phyloP scores from a whole-genome alignment of 2,888 invertebrate genomes.

The Xestia xanthographa region DNA sequence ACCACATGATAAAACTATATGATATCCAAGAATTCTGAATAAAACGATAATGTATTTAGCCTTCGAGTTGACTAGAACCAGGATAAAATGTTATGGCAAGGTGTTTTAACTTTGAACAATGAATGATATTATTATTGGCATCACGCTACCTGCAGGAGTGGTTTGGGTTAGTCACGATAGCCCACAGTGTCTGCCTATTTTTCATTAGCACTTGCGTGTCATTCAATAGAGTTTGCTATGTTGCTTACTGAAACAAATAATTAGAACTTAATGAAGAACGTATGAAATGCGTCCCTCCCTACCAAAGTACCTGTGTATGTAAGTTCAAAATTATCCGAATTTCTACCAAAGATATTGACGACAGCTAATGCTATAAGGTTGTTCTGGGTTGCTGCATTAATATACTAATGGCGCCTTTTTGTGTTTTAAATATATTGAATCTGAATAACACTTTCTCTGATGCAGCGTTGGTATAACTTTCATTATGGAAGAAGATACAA shows the following conservation, averaged over 20 bases:
- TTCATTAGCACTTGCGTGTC: constrained; percentile 62
- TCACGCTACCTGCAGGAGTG: constrained; percentile 79
- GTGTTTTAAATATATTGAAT: constrained; percentile 1
- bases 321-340: background rate
- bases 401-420: background rate
- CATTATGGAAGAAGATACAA: constrained; percentile 66
- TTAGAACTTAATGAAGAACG: background rate
- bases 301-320: too few species aligned
- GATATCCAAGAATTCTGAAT: constrained; percentile 22
- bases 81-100: constrained; percentile 38
- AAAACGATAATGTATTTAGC: background rate
- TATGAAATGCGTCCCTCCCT: background rate
- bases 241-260: constrained; percentile 1
- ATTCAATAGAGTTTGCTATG: constrained; percentile 13
- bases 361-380: background rate
- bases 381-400: background rate
- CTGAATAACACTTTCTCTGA: background rate
- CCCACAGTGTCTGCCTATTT: constrained; percentile 50
- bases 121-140: constrained; percentile 67
- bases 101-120: constrained; percentile 54
- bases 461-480: constrained; percentile 35
- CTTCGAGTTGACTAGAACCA: constrained; percentile 17
- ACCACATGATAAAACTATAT: constrained; percentile 10
- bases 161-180: constrained; percentile 71
- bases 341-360: background rate